phyloP scores from a whole-genome alignment of 2,888 invertebrate species.

The Brenthis daphne region DNA sequence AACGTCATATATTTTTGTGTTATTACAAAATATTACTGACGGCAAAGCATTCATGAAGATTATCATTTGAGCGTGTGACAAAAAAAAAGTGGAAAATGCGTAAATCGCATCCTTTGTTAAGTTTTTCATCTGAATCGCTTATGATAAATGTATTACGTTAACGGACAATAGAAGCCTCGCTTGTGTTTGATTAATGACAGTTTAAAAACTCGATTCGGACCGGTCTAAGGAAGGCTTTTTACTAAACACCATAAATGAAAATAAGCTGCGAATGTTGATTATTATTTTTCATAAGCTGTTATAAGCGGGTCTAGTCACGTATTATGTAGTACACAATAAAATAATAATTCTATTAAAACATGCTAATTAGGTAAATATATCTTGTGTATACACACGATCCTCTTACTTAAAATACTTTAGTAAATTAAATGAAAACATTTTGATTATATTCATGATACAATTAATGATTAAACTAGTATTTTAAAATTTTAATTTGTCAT shows the following conservation, averaged over 20 bases:
- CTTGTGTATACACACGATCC: no score
- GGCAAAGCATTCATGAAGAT: slow-evolving; percentile 16
- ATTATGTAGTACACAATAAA: no score
- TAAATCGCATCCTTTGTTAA: slow-evolving; percentile 51
- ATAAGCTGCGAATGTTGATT: no score
- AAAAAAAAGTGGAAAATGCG: slow-evolving; percentile 60
- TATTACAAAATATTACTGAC: background rate
- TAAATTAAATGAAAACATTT: no score
- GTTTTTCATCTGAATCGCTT: slow-evolving; percentile 48
- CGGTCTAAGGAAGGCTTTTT: slow-evolving; percentile 14
- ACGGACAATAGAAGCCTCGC: slow-evolving; percentile 47
- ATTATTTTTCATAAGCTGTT: no score
- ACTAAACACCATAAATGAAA: background rate
- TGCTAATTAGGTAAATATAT: no score
- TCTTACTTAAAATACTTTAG: no score
- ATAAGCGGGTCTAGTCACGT: no score
- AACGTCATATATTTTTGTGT: no score
- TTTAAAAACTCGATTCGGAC: slow-evolving; percentile 49
- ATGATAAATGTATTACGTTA: slow-evolving; percentile 72
- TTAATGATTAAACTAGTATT: background rate
- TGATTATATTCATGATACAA: no score
- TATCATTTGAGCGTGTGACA: slow-evolving; percentile 33
- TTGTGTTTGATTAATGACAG: slow-evolving; percentile 56
- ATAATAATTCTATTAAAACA: background rate
- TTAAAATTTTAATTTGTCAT: background rate